Conservation (phyloP, 2,797 vertebrate species). For the Gambusia yucatana region DNA sequence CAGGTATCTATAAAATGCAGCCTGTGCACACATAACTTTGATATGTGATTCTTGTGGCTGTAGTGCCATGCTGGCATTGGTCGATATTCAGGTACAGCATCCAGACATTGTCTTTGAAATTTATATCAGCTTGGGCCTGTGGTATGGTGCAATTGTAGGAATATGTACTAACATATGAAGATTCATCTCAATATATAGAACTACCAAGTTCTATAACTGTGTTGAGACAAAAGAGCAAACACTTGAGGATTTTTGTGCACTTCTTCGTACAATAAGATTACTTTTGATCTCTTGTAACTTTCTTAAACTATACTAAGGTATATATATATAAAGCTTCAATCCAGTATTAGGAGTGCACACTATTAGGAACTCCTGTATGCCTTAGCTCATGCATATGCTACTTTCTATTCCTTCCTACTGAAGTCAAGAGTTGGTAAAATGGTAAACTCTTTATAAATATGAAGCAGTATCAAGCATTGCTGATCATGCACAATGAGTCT, state of each 20-base stretch:
- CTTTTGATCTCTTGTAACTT: neutral
- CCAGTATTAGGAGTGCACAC: neutral
- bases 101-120: too few species aligned
- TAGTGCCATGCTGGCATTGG: neutral
- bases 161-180: too few species aligned
- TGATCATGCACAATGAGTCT: neutral
- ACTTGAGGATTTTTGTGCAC: neutral
- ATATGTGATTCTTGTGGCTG: neutral
- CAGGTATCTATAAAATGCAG: neutral
- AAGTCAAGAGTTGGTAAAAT: neutral
- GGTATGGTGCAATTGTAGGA: too few species aligned
- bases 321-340: too few species aligned
- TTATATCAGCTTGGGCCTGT: too few species aligned
- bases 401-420: neutral
- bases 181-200: too few species aligned
- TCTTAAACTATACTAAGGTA: neutral
- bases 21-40: neutral
- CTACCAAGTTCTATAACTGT: neutral
- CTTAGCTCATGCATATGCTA: neutral
- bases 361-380: neutral
- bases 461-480: neutral
- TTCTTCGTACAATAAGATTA: neutral
- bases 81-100: neutral
- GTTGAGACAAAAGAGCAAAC: neutral
- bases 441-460: neutral